Evolutionary conservation across 2,888 invertebrate species (phyloP).

Genomic region (Drosophila nr. fundita): DNA sequence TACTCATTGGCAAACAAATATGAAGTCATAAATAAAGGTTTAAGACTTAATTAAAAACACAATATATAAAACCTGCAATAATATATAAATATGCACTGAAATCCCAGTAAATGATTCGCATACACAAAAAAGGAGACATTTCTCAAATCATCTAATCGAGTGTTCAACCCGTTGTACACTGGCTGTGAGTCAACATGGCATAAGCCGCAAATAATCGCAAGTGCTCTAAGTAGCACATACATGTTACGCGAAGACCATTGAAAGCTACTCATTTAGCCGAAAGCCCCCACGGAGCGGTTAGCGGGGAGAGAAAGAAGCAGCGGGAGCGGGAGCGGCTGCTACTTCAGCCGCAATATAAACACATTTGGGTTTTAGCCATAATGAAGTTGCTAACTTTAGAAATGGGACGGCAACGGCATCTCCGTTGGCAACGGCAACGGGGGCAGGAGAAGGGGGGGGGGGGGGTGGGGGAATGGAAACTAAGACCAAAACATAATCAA

Average conservation of each 20-base stretch:
- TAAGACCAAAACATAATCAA: conserved; percentile 79
- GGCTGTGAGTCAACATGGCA: conserved; percentile 50
- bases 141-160: conserved; percentile 7
- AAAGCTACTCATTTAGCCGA: conserved; percentile 64
- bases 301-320: background rate
- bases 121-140: background rate
- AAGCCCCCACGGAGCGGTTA: conserved; percentile 7
- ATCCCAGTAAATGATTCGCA: background rate
- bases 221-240: conserved; percentile 55
- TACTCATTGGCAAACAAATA: background rate
- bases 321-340: conserved; percentile 20
- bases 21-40: background rate
- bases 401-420: conserved; percentile 41
- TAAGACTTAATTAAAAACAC: conserved; percentile 1
- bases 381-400: conserved; percentile 78
- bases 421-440: conserved; percentile 21
- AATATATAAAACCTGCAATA: background rate
- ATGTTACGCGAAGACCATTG: conserved; percentile 52
- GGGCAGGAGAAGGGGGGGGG: background rate
- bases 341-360: conserved; percentile 76
- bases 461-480: conserved; percentile 14
- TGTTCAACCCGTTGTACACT: conserved; percentile 33
- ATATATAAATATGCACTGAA: background rate
- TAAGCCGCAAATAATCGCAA: conserved; percentile 74
- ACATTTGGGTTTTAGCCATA: conserved; percentile 80